phyloP scores from a whole-genome alignment of 2,797 vertebrate genomes.

The Phrynocephalus guinanensis region DNA sequence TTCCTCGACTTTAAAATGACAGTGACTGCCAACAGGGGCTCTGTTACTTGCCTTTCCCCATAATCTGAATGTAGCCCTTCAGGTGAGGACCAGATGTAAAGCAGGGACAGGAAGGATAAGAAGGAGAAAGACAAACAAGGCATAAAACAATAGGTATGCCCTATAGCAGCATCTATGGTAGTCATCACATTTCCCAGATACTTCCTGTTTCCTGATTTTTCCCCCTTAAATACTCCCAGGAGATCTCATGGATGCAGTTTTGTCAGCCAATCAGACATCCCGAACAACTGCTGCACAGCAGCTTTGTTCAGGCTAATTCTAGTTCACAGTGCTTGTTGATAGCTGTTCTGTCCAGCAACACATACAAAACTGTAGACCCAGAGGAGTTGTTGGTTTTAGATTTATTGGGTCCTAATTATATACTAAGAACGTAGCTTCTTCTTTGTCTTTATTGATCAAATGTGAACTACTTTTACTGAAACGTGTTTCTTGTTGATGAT shows the following conservation, averaged over 20 bases:
- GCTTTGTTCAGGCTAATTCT: not conserved
- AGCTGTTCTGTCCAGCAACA: not conserved
- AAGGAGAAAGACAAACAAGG: slow-evolving; percentile 7
- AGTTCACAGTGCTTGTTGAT: slow-evolving; percentile 11
- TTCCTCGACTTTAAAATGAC: no score
- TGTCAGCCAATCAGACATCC: slow-evolving; percentile 8
- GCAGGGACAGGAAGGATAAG: slow-evolving; percentile 26
- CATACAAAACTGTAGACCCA: not conserved
- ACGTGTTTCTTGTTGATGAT: not conserved
- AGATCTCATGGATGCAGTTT: slow-evolving; percentile 17
- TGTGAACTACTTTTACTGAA: slow-evolving; percentile 44
- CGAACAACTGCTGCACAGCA: slow-evolving; percentile 11
- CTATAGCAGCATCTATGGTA: slow-evolving; percentile 16
- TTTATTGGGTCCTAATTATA: slow-evolving; percentile 7
- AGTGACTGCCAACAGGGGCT: not conserved
- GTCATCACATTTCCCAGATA: slow-evolving; percentile 33
- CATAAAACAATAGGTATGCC: slow-evolving; percentile 22
- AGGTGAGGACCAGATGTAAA: slow-evolving; percentile 5
- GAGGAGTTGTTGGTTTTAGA: not conserved
- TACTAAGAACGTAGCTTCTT: not conserved
- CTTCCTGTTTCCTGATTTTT: slow-evolving; percentile 45
- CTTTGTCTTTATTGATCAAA: slow-evolving; percentile 25
- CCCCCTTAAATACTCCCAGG: slow-evolving; percentile 19
- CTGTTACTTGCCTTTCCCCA: not conserved
- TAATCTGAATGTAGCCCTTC: not conserved